A percentile compares a stretch with the other conserved stretches of the same genome.
phyloP scores from a whole-genome alignment of 2,888 invertebrate species.

The Lepidocyrtoides sp. region DNA sequence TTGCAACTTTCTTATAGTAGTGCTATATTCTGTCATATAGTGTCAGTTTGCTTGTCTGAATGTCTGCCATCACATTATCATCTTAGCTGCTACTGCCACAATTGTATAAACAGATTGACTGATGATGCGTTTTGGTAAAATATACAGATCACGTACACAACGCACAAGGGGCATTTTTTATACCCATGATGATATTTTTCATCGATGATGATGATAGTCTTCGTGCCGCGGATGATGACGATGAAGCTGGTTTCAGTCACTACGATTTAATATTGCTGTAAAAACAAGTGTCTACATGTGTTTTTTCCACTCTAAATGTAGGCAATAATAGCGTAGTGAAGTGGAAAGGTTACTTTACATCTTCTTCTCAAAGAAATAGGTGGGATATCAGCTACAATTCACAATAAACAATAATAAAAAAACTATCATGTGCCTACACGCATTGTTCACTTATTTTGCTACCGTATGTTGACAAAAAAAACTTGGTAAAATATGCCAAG shows the following conservation, averaged over 20 bases:
- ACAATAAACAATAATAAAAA: background rate
- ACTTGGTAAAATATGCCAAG: conserved; percentile 21
- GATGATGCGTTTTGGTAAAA: background rate
- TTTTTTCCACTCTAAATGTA: conserved; percentile 63
- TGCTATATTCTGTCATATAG: background rate
- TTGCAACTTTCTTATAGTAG: background rate
- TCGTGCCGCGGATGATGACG: background rate
- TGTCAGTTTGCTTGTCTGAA: background rate
- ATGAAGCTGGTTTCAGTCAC: conserved; percentile 59
- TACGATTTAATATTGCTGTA: conserved; percentile 61
- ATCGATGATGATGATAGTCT: background rate
- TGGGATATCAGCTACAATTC: background rate
- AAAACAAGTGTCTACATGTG: conserved; percentile 68
- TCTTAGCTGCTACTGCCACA: too few relatives aligned
- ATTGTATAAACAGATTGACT: background rate
- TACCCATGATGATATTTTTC: too few relatives aligned
- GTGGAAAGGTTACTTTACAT: background rate
- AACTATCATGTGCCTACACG: conserved; percentile 15
- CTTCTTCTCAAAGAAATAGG: background rate
- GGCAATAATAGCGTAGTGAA: background rate
- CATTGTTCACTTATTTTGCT: conserved; percentile 1
- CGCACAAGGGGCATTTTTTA: conserved; percentile 27
- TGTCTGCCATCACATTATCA: too few relatives aligned
- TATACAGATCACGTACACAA: conserved; percentile 57
- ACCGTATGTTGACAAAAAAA: conserved; percentile 9